Conservation (phyloP, 1,140 invertebrate genomes). For the Orussus abietinus region DNA sequence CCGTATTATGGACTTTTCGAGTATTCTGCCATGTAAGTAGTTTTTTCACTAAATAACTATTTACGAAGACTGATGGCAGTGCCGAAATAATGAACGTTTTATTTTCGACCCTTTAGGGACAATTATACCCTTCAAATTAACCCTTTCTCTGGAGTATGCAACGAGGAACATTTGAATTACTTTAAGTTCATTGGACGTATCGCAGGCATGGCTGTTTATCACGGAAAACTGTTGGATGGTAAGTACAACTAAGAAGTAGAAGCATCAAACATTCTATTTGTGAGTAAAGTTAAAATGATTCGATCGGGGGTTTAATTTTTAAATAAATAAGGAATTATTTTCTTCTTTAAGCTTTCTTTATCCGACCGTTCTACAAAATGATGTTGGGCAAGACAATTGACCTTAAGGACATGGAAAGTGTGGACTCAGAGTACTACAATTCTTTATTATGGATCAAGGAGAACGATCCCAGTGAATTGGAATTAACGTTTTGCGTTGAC, state of each 20-base stretch:
- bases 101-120: conserved; percentile 63
- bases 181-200: conserved; percentile 98
- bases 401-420: conserved; percentile 96
- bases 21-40: conserved; percentile 93
- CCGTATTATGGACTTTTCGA: conserved; percentile 99
- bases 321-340: conserved; percentile 7
- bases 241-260: conserved; percentile 31
- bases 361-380: conserved; percentile 99
- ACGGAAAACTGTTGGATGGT: conserved; percentile 96
- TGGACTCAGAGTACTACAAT: conserved; percentile 98
- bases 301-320: neutral
- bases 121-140: conserved; percentile 99
- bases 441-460: conserved; percentile 96
- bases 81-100: too few species aligned
- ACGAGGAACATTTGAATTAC: conserved; percentile 96
- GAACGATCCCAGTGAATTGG: conserved; percentile 92
- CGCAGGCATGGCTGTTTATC: conserved; percentile 98
- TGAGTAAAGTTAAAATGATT: conserved; percentile 7
- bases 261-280: conserved; percentile 1
- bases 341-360: conserved; percentile 85
- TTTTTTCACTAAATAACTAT: too few species aligned
- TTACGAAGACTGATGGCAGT: too few species aligned
- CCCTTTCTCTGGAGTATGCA: conserved; percentile 93
- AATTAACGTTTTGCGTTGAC: conserved; percentile 92
- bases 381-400: conserved; percentile 94